Conservation (phyloP, 2,113 vertebrate species). For the Macrotis lagotis region DNA sequence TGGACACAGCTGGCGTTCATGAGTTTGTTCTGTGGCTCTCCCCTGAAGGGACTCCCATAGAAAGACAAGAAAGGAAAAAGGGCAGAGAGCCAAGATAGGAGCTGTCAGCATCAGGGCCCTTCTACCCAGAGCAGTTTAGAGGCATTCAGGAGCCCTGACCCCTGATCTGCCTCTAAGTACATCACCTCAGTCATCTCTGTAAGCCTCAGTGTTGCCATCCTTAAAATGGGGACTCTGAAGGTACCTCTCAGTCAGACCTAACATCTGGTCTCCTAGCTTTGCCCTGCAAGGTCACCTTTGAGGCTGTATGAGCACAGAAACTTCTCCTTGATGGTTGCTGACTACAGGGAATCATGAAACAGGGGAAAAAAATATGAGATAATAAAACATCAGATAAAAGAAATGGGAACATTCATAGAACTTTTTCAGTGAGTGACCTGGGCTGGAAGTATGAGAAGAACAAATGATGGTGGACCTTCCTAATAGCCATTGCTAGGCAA, state of each 20-base stretch:
- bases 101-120: background rate
- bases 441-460: background rate
- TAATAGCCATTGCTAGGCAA: background rate
- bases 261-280: too few relatives aligned
- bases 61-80: background rate
- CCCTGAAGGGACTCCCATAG: background rate
- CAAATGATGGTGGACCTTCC: background rate
- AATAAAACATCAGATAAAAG: slow-evolving; percentile 8
- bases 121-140: background rate
- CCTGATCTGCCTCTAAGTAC: too few relatives aligned
- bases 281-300: background rate
- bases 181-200: too few relatives aligned
- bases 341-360: background rate
- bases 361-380: slow-evolving; percentile 26
- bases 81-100: background rate
- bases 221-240: too few relatives aligned
- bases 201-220: too few relatives aligned
- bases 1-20: background rate
- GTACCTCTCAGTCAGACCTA: too few relatives aligned
- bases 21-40: background rate
- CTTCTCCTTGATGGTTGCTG: background rate
- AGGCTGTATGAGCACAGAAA: background rate
- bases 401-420: background rate
- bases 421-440: background rate
- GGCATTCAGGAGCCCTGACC: too few relatives aligned